Conservation (phyloP, 2,888 invertebrate species). For the Aricia artaxerxes region DNA sequence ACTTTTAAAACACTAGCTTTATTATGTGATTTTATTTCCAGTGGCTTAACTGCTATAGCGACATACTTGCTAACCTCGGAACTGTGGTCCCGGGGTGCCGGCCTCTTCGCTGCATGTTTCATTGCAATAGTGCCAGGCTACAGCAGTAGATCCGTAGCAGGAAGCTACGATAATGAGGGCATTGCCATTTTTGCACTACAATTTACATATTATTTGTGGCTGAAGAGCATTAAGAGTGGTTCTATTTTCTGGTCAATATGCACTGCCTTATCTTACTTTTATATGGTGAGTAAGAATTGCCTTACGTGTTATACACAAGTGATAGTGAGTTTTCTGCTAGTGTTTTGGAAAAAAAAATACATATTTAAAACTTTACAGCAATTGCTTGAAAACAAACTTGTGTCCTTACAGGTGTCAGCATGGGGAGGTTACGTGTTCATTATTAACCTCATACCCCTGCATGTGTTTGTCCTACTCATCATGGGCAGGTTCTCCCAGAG, state of each 20-base stretch:
- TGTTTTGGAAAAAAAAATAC: background rate
- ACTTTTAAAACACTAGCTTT: background rate
- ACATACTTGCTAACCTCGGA: slow-evolving; percentile 99
- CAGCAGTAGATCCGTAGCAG: slow-evolving; percentile 99
- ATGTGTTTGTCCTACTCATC: slow-evolving; percentile 95
- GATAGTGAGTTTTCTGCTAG: background rate
- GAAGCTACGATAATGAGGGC: slow-evolving; percentile 99
- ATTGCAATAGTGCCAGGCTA: slow-evolving; percentile 99
- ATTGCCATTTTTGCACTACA: slow-evolving; percentile 99
- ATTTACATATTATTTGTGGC: slow-evolving; percentile 99
- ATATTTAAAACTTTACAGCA: background rate
- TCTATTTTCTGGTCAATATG: slow-evolving; percentile 98
- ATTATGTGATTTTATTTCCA: slow-evolving; percentile 67
- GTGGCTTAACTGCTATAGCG: slow-evolving; percentile 98
- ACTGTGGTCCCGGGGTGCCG: slow-evolving; percentile 97
- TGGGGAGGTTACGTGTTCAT: slow-evolving; percentile 99
- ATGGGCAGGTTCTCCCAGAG: slow-evolving; percentile 98
- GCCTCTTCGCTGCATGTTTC: slow-evolving; percentile 98
- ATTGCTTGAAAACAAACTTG: background rate
- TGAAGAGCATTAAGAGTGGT: slow-evolving; percentile 98
- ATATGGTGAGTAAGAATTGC: slow-evolving; percentile 88
- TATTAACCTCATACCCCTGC: slow-evolving; percentile 98
- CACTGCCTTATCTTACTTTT: slow-evolving; percentile 98
- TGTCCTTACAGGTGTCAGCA: slow-evolving; percentile 89
- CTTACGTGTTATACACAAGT: background rate